These are phyloP conservation scores for Hedychridium roseum DNA, from an alignment of 2,888 invertebrate genomes.

Conservation along the genomic window DNA sequence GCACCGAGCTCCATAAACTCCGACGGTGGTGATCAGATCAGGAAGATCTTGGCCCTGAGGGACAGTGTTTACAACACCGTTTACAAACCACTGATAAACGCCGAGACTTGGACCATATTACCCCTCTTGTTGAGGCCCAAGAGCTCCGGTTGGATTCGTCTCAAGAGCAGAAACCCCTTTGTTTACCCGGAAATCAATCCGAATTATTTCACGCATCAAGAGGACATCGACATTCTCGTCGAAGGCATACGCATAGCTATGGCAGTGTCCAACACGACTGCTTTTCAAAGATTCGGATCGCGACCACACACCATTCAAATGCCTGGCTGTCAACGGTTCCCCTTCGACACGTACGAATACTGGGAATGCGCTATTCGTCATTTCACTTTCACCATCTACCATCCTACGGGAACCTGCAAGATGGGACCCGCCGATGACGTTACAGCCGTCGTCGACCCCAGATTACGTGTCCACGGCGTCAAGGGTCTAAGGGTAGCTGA, in stretches of 20 bases:
- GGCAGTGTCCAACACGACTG: conserved; percentile 79
- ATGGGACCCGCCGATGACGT: conserved; percentile 84
- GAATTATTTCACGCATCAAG: conserved; percentile 87
- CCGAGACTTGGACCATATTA: conserved; percentile 86
- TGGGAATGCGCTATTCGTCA: conserved; percentile 88
- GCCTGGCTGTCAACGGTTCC: conserved; percentile 81
- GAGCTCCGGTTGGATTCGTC: conserved; percentile 86
- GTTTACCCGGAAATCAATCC: conserved; percentile 88
- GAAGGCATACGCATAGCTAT: conserved; percentile 88
- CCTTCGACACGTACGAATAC: conserved; percentile 80
- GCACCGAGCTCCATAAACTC: conserved; percentile 85
- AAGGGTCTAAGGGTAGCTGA: conserved; percentile 81
- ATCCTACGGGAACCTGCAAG: conserved; percentile 85
- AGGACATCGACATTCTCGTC: conserved; percentile 80
- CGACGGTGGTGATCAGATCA: conserved; percentile 82
- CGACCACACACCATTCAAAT: conserved; percentile 80
- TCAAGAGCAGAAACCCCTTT: conserved; percentile 82
- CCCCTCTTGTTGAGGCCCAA: conserved; percentile 84
- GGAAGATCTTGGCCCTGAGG: conserved; percentile 77
- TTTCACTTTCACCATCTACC: conserved; percentile 83
- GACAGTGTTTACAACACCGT: conserved; percentile 86
- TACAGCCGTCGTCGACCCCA: conserved; percentile 81
- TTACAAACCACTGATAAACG: conserved; percentile 80
- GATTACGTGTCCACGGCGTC: conserved; percentile 81
- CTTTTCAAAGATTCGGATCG: conserved; percentile 84